Percentiles rank a stretch among this genome's conserved stretches.
phyloP scores from a whole-genome alignment of 2,113 vertebrate species.

The Xyrauchen texanus region DNA sequence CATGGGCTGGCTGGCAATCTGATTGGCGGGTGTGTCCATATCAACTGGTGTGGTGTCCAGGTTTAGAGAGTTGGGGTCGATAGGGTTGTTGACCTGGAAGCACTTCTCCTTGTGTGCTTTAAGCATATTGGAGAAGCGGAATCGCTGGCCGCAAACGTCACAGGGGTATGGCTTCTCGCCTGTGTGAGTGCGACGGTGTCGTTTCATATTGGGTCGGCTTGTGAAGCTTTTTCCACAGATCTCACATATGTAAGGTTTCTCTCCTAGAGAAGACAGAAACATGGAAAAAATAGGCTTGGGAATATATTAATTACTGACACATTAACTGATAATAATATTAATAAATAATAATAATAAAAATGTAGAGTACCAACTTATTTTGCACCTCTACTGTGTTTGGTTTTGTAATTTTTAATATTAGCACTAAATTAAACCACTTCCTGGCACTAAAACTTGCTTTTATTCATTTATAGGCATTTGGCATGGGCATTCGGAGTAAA shows the following conservation, averaged over 20 bases:
- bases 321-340: no score
- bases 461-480: no score
- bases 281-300: no score
- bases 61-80: slow-evolving; percentile 57
- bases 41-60: slow-evolving; percentile 61
- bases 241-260: slow-evolving; percentile 97
- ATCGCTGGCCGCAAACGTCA: slow-evolving; percentile 92
- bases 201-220: slow-evolving; percentile 98
- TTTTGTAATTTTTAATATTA: no score
- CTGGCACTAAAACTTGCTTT: no score
- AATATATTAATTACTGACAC: no score
- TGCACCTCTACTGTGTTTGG: no score
- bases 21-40: slow-evolving; percentile 56
- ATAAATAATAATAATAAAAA: no score
- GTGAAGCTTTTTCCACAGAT: slow-evolving; percentile 98
- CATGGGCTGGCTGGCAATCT: slow-evolving; percentile 50
- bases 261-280: slow-evolving; percentile 72
- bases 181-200: slow-evolving; percentile 94
- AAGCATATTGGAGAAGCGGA: slow-evolving; percentile 99
- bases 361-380: no score
- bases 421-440: no score
- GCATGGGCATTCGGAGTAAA: no score
- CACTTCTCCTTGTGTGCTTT: slow-evolving; percentile 97
- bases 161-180: slow-evolving; percentile 97
- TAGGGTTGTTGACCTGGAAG: slow-evolving; percentile 85